Conservation (phyloP, 2,113 vertebrate species). For the Malurus melanocephalus region DNA sequence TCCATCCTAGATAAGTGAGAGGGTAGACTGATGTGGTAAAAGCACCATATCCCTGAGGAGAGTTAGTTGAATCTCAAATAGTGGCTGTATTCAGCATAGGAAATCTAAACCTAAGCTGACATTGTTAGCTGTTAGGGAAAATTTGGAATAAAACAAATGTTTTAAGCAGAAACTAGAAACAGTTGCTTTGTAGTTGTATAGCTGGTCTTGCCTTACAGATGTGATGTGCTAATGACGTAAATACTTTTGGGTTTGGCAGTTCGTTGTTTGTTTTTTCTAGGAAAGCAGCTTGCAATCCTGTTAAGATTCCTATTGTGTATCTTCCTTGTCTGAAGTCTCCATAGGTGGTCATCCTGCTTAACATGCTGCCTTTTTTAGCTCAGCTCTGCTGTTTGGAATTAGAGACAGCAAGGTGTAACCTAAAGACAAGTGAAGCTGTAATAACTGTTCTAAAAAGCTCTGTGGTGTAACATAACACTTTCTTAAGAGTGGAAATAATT, state of each 20-base stretch:
- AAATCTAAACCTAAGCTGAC: background rate
- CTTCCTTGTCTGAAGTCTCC: constrained; percentile 13
- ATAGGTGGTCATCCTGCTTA: constrained; percentile 6
- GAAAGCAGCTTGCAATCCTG: background rate
- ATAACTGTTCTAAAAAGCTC: background rate
- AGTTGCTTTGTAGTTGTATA: background rate
- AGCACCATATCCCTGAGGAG: background rate
- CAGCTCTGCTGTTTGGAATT: constrained; percentile 5
- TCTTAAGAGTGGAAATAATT: background rate
- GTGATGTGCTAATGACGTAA: background rate
- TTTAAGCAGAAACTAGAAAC: background rate
- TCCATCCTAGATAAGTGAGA: background rate
- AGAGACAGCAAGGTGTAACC: background rate
- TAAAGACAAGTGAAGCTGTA: background rate
- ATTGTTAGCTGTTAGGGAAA: background rate
- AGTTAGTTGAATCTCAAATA: background rate
- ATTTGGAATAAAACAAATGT: background rate
- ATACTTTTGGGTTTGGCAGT: background rate
- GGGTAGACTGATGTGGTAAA: background rate
- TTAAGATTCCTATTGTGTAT: background rate
- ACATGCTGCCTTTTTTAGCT: background rate
- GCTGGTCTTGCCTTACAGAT: background rate
- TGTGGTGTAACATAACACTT: background rate
- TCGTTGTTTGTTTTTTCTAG: background rate
- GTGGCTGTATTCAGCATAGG: background rate